Base-by-base conservation (phyloP, 2,888 invertebrate genomes). In the Ptychoptera albimana region DNA sequence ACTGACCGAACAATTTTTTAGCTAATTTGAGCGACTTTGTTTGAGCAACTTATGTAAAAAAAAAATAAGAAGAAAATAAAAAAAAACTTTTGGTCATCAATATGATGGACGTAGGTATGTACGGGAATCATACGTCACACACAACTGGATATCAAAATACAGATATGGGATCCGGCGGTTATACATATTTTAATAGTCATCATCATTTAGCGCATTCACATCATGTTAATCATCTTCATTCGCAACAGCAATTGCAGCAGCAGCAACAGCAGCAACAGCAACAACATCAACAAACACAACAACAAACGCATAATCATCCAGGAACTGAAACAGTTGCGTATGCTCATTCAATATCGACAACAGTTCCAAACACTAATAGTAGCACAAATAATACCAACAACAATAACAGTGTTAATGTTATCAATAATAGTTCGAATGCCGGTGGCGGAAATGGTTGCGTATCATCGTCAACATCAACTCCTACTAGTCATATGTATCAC, bases 31-130 rank as follows among this genome's bases (percentile, higher is more conserved):
- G 3, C 7, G 23, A 23, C 23, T 23, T 5, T 23, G 3, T 23
- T 23, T 23, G 3, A 23, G n/a, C 7, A 23, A 23, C 23, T n/a
- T n/a, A n/a, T 23, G 23, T 23, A 5, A 7, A 23, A 23, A 23
- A 23, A 23, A 5, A 5, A 23, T 23, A 5, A 23, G 3, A 23
- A 23, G 7, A 23, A 23, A 23, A 23, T 5, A 23, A 7, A 23
- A 23, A 23, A 7, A 23, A 3, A 23, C 23, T 23, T 23, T 23
- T 23, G 23, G 23, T 40, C 15, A 42, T 51, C 60, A 65, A 63
- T 58, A 65, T 65, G 65, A 65, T 65, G 65, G 66, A 65, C 64
- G 61, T 65, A 54, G 60, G 63, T 55, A 65, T 65, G 65, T 66
- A 64, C 55, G 64, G 66, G 52, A 63, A 62, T 58, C 64, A 64